Percentiles rank a stretch among this genome's conserved stretches.
Conservation (phyloP, 2,888 invertebrate species). For the Dicyrtomina minuta region DNA sequence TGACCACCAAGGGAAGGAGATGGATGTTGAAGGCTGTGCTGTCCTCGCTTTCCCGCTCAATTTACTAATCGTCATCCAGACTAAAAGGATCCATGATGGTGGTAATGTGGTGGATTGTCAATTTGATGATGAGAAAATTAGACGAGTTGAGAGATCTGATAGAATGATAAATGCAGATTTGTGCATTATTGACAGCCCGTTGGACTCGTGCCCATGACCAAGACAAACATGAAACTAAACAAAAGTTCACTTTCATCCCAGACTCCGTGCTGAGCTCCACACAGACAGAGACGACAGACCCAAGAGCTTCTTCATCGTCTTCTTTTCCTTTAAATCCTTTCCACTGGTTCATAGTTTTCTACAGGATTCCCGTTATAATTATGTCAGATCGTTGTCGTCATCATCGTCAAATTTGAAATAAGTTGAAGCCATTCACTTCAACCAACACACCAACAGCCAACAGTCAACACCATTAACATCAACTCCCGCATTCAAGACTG, state of each 20-base stretch:
- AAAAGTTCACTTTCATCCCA: constrained; percentile 8
- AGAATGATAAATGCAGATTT: constrained; percentile 41
- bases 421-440: no score
- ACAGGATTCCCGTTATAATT: no score
- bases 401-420: no score
- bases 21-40: no score
- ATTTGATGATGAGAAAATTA: constrained; percentile 9
- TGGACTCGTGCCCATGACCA: constrained; percentile 40
- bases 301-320: background rate
- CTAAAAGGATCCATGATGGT: background rate
- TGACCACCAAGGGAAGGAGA: no score
- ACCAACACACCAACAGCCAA: no score
- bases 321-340: no score
- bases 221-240: constrained; percentile 19
- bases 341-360: background rate
- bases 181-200: constrained; percentile 37
- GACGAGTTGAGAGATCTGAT: constrained; percentile 22
- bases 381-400: no score
- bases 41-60: background rate
- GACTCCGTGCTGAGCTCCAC: background rate
- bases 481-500: no score
- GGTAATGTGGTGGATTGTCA: background rate
- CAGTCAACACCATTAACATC: no score
- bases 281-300: constrained; percentile 3
- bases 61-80: background rate